Conservation (phyloP, 2,888 invertebrate species). For the Alloplasta piceator region DNA sequence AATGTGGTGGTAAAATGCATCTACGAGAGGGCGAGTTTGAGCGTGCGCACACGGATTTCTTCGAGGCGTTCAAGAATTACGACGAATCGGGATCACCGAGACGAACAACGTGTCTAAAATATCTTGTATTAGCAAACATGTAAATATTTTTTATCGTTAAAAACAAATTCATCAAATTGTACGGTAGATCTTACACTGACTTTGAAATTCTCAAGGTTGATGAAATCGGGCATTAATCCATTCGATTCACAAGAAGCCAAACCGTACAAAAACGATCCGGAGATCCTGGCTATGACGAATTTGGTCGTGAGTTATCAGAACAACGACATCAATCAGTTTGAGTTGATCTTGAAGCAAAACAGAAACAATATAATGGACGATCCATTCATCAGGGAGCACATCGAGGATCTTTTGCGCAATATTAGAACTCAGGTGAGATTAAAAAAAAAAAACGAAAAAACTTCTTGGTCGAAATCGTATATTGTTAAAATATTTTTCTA, state of each 20-base stretch:
- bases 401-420: constrained; percentile 97
- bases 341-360: constrained; percentile 97
- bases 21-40: constrained; percentile 99
- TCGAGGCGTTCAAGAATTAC: constrained; percentile 99
- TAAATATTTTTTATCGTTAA: constrained; percentile 83
- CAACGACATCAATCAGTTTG: constrained; percentile 99
- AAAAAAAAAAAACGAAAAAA: no score
- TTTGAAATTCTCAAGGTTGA: constrained; percentile 87
- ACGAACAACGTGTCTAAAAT: constrained; percentile 98
- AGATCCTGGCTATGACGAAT: constrained; percentile 99
- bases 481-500: no score
- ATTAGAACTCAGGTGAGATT: constrained; percentile 89
- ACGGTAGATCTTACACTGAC: constrained; percentile 33
- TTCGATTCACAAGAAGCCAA: constrained; percentile 99
- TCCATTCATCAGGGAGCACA: constrained; percentile 99
- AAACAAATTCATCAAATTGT: constrained; percentile 1
- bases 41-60: constrained; percentile 99
- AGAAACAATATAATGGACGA: constrained; percentile 99
- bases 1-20: constrained; percentile 99
- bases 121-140: constrained; percentile 99
- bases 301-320: constrained; percentile 98
- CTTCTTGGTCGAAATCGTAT: no score
- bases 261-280: constrained; percentile 99
- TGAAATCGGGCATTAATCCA: constrained; percentile 99
- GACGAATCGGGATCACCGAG: constrained; percentile 99